Evolutionary conservation across 2,797 vertebrate species (phyloP), one percentile per base, ranked within the genome.

Genomic region (Valencia hispanica): DNA sequence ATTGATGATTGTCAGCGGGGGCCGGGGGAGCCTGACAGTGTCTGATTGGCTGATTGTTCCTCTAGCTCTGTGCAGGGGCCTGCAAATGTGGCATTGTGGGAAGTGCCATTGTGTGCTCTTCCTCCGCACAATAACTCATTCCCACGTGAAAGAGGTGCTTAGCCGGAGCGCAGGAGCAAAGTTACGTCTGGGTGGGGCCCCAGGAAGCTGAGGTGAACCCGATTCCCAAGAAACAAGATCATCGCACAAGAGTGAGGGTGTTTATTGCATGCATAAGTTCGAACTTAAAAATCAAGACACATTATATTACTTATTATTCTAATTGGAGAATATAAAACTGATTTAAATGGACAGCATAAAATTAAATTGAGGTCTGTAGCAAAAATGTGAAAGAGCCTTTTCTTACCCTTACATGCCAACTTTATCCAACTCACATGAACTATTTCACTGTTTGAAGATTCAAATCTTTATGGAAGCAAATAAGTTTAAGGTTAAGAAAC

Each of bases 51-150:
- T 96, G 96, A 98, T 98, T 99, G 97, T 97, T 98, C 96, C 96
- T 90, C 88, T 81, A 92, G 94, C 94, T 95, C 94, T 95, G 95
- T 94, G 95, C 92, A 95, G 95, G 86, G 92, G 94, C 94, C 95
- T 94, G 91, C 95, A 95, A 96, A 97, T 95, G 94, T 95, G 96
- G 96, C 96, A 97, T 96, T 95, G 94, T 94, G 96, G 97, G 97
- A 98, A 98, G 96, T 96, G 95, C 97, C 96, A 99, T 99, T 99
- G 98, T 99, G 96, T 97, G 96, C 95, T 95, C 95, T 96, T 98
- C 96, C 97, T 96, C 95, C 94, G 95, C 91, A 95, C 96, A 92
- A 95, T 96, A 96, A 94, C 95, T 94, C 95, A 97, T 99, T 99
- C 98, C 98, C 98, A 99, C 92, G 97, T 97, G 97, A 98, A 98